Base-by-base conservation (phyloP, 2,888 invertebrate genomes). In the Drymonia ruficornis region DNA sequence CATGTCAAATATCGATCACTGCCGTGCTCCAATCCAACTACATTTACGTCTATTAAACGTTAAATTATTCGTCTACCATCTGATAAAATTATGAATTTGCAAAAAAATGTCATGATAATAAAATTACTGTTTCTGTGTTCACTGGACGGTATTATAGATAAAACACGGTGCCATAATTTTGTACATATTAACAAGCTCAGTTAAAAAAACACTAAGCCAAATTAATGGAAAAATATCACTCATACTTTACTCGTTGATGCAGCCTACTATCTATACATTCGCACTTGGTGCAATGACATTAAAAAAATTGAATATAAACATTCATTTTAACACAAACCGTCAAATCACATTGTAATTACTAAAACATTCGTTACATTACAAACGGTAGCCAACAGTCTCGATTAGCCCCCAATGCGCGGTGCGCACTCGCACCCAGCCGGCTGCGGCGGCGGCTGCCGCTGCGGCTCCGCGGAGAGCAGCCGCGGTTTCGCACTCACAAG, bases 121-220 rank as follows among this genome's bases (percentile, higher is more conserved):
- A 70, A 68, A 70, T 76, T 66, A 77, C 63, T 72, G 73, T 75
- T 46, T 64, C 64, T 58, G 72, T 80, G 77, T 81, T 88, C 84
- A 90, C 89, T 91, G 91, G 91, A 91, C 91, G 91, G 91, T 90
- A 83, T 89, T 81, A 80, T 74, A 85, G 78, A 87, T 79, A 85
- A 84, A 81, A 80, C 73, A 79, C 80, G 81, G 84, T 87, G 87
- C 81, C 76, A 72, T 75, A 70, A 73, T 73, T 72, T 74, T 76
- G 72, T 74, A 78, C 70, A 76, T 72, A 73, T 55, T 71, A 80
- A 28, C 18, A 72, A 79, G 72, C 76, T 71, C 74, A 75, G 60
- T 63, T 71, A 78, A 78, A 72, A 76, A 76, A 68, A 75, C 31
- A 77, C 74, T 76, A 78, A 78, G 74, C 74, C 70, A 76, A 78